Conservation (phyloP, 2,888 invertebrate species). For the Scrobipalpa costella region DNA sequence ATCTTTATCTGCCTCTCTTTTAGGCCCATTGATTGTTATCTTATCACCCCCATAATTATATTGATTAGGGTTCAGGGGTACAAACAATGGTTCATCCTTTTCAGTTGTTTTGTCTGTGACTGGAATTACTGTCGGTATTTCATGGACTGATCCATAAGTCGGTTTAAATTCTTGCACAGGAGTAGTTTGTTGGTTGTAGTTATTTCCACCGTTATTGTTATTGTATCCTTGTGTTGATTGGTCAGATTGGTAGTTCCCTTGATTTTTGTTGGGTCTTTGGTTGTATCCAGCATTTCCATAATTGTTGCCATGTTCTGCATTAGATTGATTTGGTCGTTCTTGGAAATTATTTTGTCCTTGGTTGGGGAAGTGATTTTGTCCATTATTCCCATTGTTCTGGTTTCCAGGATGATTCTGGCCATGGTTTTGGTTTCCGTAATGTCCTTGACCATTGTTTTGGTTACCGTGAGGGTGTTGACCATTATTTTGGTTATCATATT, state of each 20-base stretch:
- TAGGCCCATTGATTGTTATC: constrained; percentile 57
- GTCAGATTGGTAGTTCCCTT: constrained; percentile 24
- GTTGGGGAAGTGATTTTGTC: constrained; percentile 13
- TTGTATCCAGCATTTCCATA: constrained; percentile 21
- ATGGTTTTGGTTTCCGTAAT: constrained; percentile 28
- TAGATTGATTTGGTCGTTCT: constrained; percentile 26
- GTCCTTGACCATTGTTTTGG: constrained; percentile 21
- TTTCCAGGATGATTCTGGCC: constrained; percentile 39
- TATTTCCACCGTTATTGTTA: neutral
- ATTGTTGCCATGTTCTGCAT: constrained; percentile 28
- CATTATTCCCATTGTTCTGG: constrained; percentile 32
- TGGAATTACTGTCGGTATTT: constrained; percentile 50
- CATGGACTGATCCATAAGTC: constrained; percentile 29
- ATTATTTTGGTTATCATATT: neutral
- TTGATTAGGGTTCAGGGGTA: constrained; percentile 60
- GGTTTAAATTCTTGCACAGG: constrained; percentile 18
- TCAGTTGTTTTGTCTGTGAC: constrained; percentile 26
- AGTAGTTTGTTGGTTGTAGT: constrained; percentile 24
- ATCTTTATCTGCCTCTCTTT: constrained; percentile 56
- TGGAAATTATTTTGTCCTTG: constrained; percentile 26
- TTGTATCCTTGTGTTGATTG: neutral
- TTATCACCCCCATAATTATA: constrained; percentile 55
- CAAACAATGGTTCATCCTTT: constrained; percentile 53
- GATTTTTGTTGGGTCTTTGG: constrained; percentile 23
- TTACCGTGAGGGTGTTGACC: neutral